Percentiles rank a stretch among this genome's conserved stretches.
phyloP scores from a whole-genome alignment of 1,140 invertebrate species.

The Camponotus pennsylvanicus region DNA sequence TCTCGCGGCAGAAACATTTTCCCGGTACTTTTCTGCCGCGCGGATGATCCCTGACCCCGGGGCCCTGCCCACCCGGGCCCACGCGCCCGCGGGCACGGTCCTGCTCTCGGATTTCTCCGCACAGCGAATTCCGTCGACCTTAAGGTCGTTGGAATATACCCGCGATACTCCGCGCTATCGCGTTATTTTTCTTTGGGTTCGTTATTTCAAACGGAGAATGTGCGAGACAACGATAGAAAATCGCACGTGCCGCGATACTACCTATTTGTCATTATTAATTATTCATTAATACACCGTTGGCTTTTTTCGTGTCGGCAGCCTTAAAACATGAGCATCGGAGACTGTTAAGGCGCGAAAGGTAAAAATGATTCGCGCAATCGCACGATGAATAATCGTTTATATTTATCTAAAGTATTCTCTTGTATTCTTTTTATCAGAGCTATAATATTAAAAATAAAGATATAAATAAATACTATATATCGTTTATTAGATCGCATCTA shows the following conservation, averaged over 20 bases:
- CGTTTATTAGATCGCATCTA: background rate
- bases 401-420: background rate
- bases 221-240: background rate
- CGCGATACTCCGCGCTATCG: slow-evolving; percentile 9
- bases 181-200: slow-evolving; percentile 17
- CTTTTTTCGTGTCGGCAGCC: background rate
- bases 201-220: slow-evolving; percentile 55
- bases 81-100: slow-evolving; percentile 72
- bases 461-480: background rate
- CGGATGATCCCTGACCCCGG: slow-evolving; percentile 79
- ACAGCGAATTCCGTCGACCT: slow-evolving; percentile 46
- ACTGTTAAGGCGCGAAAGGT: slow-evolving; percentile 35
- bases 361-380: slow-evolving; percentile 21
- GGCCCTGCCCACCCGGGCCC: slow-evolving; percentile 77
- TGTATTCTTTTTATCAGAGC: background rate
- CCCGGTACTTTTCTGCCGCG: slow-evolving; percentile 74
- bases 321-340: slow-evolving; percentile 12
- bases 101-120: slow-evolving; percentile 57
- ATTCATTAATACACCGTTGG: slow-evolving; percentile 38
- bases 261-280: slow-evolving; percentile 53
- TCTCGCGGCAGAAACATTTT: slow-evolving; percentile 78
- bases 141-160: slow-evolving; percentile 29
- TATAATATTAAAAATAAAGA: background rate
- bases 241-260: slow-evolving; percentile 24
- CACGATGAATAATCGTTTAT: background rate